These are phyloP conservation scores for Salvator merianae DNA, from an alignment of 2,113 vertebrate genomes.

Conservation along the genomic window DNA sequence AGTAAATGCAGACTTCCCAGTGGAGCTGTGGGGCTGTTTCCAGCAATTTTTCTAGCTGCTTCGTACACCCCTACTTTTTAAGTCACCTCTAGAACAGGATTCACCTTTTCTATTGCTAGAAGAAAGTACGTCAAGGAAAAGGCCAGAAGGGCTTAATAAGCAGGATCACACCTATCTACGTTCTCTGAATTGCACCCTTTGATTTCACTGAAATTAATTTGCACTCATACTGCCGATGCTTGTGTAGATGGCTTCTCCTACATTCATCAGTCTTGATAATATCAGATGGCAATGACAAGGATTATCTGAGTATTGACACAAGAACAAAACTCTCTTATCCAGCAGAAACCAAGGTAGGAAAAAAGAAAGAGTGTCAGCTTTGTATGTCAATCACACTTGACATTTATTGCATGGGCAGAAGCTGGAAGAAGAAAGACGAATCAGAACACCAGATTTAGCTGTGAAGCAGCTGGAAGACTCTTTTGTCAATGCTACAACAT, in stretches of 20 bases:
- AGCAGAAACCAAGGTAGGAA: background rate
- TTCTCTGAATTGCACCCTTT: background rate
- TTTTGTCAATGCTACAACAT: background rate
- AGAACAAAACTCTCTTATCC: background rate
- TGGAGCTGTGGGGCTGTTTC: no score
- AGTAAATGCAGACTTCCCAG: background rate
- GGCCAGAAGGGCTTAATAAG: background rate
- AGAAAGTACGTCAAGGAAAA: background rate
- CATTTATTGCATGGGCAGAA: background rate
- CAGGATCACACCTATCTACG: background rate
- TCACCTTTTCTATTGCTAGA: background rate
- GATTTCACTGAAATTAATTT: background rate
- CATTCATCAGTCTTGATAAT: background rate
- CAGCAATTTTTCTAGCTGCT: background rate
- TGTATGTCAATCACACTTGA: slow-evolving; percentile 9
- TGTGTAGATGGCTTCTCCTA: background rate
- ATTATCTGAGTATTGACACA: background rate
- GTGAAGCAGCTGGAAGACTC: background rate
- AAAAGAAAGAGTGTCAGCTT: background rate
- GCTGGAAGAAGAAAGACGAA: background rate
- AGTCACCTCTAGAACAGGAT: background rate
- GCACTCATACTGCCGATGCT: background rate
- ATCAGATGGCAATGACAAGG: background rate
- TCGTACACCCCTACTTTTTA: no score
- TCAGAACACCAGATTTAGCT: background rate